phyloP scores from a whole-genome alignment of 2,113 vertebrate species.

The Lasiurus cinereus region DNA sequence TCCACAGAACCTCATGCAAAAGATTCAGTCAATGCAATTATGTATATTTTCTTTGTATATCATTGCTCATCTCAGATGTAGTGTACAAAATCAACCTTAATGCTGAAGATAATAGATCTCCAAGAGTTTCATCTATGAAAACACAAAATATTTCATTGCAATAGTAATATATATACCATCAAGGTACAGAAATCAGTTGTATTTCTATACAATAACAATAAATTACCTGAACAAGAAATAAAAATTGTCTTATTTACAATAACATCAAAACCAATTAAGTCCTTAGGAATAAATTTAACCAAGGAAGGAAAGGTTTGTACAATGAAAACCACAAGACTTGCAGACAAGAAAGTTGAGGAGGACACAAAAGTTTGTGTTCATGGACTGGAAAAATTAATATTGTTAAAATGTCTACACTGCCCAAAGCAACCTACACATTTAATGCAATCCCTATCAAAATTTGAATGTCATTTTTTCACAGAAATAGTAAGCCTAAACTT shows the following conservation, averaged over 20 bases:
- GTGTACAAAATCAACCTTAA: background rate
- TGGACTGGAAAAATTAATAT: background rate
- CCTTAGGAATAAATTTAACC: background rate
- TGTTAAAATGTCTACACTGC: background rate
- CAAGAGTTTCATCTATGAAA: background rate
- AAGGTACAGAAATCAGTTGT: background rate
- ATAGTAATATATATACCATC: background rate
- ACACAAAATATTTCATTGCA: background rate
- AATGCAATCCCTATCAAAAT: background rate
- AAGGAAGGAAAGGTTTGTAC: background rate
- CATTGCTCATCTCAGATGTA: conserved; percentile 12
- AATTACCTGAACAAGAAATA: background rate
- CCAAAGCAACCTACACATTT: background rate
- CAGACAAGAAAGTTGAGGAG: background rate
- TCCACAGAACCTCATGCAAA: background rate
- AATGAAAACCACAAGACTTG: background rate
- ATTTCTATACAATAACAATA: background rate
- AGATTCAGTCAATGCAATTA: background rate
- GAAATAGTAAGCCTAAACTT: background rate
- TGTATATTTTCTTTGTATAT: background rate
- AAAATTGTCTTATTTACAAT: background rate
- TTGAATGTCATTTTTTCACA: background rate
- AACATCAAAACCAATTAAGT: background rate
- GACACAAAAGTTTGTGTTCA: background rate
- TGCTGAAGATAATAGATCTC: background rate